Evolutionary conservation across 1,140 invertebrate species (phyloP), one percentile per base, ranked within the genome.

Genomic region (Drosophila busckii): DNA sequence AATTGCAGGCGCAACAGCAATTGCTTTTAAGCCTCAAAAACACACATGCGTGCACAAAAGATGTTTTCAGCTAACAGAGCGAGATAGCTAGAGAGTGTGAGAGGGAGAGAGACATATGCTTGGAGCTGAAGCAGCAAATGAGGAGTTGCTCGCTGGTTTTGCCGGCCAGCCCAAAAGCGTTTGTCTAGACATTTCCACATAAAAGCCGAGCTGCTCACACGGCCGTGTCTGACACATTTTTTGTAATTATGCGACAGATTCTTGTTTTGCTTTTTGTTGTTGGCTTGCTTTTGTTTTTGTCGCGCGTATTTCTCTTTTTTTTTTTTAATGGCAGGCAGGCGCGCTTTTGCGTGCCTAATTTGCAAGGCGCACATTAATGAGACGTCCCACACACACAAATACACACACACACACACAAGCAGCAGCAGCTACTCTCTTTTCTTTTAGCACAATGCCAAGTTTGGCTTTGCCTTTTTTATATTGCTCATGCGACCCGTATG

Each of bases 221-320:
- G 50, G 62, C 50, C 50, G 46, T 32, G 62, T 58, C 68, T 73
- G 69, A 63, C 69, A 73, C 58, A 73, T 73, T 73, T 71, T 73
- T 73, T 67, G 69, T 73, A 73, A 73, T 73, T 68, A 73, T 73
- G 69, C 69, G 69, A 73, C 69, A 73, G 69, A 73, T 73, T 73
- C 69, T 60, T 40, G 45, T 52, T 58, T 55, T 38, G 19, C 34
- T 42, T 62, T 64, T 50, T 62, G 58, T 52, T 19, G 20, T 37
- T 48, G 10, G 2, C 10, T 4, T 32, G 10, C 12, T 32, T 12
- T 12, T 12, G 2, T 26, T 38, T 37, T 12, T 31, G 26, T 12
- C 29, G n/a, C 16, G 2, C n/a, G n/a, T 32, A 2, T 32, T 3
- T 32, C 1, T 8, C 2, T 54, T 53, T 37, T 37, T 37, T 49